Conservation (phyloP, 1,140 invertebrate species). For the Aricia agestis region DNA sequence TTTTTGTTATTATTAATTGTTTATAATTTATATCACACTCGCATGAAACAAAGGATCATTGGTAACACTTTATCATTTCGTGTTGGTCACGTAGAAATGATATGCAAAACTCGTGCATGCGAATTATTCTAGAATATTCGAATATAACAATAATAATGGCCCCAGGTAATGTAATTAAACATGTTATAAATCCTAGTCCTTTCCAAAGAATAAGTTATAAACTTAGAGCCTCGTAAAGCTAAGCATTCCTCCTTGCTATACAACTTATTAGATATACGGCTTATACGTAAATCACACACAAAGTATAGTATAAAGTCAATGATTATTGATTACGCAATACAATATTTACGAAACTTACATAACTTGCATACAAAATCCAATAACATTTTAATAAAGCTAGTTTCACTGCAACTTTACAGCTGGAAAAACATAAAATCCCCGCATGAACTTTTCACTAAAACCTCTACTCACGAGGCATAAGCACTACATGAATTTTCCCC, state of each 20-base stretch:
- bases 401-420: not conserved
- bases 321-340: no score
- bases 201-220: no score
- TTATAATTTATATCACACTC: not conserved
- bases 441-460: not conserved
- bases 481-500: constrained; percentile 14
- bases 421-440: not conserved
- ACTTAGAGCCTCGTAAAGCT: no score
- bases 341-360: no score
- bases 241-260: no score
- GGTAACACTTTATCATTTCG: not conserved
- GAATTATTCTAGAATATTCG: not conserved
- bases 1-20: not conserved
- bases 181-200: no score
- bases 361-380: no score
- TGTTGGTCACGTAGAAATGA: not conserved
- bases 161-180: not conserved
- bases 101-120: not conserved
- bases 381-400: not conserved
- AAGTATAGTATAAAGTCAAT: no score
- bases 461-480: constrained; percentile 17
- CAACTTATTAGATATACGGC: no score
- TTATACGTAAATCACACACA: no score
- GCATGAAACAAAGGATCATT: not conserved
- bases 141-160: not conserved